Conservation (phyloP, 2,113 vertebrate genomes). For the Varanus komodoensis region DNA sequence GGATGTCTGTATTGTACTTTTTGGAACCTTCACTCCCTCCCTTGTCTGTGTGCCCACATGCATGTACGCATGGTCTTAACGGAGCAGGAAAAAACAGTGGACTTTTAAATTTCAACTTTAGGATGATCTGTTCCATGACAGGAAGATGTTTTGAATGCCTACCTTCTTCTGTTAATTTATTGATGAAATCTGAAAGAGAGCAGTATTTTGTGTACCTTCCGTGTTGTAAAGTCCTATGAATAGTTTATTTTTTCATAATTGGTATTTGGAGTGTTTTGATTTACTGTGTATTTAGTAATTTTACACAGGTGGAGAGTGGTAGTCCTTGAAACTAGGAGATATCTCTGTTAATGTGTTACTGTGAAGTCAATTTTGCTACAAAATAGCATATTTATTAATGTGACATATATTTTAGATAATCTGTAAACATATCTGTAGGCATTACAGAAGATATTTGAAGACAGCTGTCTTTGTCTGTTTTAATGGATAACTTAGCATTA, state of each 20-base stretch:
- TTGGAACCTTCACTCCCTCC: background rate
- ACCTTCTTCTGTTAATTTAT: background rate
- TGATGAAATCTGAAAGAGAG: background rate
- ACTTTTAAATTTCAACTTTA: background rate
- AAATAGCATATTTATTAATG: background rate
- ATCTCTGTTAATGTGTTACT: background rate
- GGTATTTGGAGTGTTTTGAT: background rate
- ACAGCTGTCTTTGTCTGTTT: slow-evolving; percentile 7
- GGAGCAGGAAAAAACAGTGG: background rate
- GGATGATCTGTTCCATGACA: background rate
- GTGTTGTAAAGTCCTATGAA: background rate
- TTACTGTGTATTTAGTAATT: background rate
- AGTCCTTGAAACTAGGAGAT: background rate
- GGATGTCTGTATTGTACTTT: background rate
- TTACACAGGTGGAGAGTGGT: background rate
- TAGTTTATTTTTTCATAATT: background rate
- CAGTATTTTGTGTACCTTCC: background rate
- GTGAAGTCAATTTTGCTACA: background rate
- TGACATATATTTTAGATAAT: background rate
- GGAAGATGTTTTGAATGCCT: background rate
- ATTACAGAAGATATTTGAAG: background rate
- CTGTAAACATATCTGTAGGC: slow-evolving; percentile 2
- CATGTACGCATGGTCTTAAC: background rate
- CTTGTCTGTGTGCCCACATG: too few relatives aligned
- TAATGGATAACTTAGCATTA: slow-evolving; percentile 16